phyloP scores from a whole-genome alignment of 1,140 invertebrate genomes.

The Helicoverpa zea region DNA sequence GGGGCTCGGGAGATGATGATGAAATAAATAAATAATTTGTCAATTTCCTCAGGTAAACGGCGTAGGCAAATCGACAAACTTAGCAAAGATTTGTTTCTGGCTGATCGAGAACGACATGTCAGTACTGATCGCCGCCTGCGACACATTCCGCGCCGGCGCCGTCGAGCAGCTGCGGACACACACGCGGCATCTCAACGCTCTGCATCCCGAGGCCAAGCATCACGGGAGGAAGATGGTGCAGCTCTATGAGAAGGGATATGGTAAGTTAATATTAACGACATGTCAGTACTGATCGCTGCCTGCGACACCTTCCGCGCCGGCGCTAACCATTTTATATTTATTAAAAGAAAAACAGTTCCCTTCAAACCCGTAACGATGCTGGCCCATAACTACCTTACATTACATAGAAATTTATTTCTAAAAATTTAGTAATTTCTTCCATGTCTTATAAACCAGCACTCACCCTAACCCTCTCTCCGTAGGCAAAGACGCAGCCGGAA shows the following conservation, averaged over 20 bases:
- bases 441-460: not conserved
- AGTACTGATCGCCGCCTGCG: conserved; percentile 99
- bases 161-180: conserved; percentile 99
- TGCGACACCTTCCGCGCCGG: conserved; percentile 99
- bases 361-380: too few relatives aligned
- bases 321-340: conserved; percentile 85
- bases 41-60: conserved; percentile 92
- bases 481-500: conserved; percentile 99
- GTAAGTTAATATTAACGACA: conserved; percentile 91
- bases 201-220: conserved; percentile 94
- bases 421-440: too few relatives aligned
- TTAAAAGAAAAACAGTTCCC: too few relatives aligned
- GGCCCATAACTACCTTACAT: too few relatives aligned
- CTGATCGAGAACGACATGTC: conserved; percentile 98
- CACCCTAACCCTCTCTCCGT: conserved; percentile 65
- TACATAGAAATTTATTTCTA: too few relatives aligned
- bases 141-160: conserved; percentile 99
- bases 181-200: conserved; percentile 96
- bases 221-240: conserved; percentile 94
- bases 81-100: conserved; percentile 99
- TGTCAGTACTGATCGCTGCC: conserved; percentile 98
- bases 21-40: too few relatives aligned
- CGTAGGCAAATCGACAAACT: conserved; percentile 99
- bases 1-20: too few relatives aligned
- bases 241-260: conserved; percentile 99